A percentile compares a stretch with the other conserved stretches of the same genome.
phyloP scores from a whole-genome alignment of 2,113 vertebrate genomes.

The Lathamus discolor region DNA sequence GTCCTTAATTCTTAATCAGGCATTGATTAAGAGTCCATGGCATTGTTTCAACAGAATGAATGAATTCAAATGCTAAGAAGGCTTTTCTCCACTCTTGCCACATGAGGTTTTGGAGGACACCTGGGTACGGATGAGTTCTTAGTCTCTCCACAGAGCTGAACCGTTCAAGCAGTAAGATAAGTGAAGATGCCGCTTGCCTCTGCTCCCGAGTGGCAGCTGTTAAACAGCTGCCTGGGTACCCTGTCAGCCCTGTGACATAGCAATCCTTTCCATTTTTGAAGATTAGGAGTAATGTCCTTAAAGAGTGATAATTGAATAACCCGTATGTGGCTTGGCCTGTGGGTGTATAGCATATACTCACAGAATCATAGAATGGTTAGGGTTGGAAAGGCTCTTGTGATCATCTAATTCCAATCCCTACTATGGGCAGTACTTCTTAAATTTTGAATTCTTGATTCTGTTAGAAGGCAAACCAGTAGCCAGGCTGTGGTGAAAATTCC shows the following conservation, averaged over 20 bases:
- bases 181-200: accelerated
- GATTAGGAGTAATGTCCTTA: not conserved
- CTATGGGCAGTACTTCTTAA: not conserved
- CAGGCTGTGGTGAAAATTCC: not conserved
- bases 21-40: not conserved
- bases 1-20: not conserved
- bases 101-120: not conserved
- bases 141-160: not conserved
- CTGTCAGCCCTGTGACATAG: not conserved
- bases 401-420: not conserved
- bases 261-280: not conserved
- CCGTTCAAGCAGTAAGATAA: not conserved
- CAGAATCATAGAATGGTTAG: not conserved
- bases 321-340: not conserved
- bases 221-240: not conserved
- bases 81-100: not conserved
- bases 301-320: not conserved
- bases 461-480: not conserved
- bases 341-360: not conserved
- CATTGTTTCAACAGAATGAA: not conserved
- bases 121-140: not conserved
- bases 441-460: not conserved
- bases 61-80: not conserved
- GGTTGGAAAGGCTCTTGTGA: not conserved
- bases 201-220: not conserved